Evolutionary conservation across 2,113 vertebrate genomes (phyloP), one percentile per base, ranked within the genome.

Genomic region (Tychaedon coryphoeus): DNA sequence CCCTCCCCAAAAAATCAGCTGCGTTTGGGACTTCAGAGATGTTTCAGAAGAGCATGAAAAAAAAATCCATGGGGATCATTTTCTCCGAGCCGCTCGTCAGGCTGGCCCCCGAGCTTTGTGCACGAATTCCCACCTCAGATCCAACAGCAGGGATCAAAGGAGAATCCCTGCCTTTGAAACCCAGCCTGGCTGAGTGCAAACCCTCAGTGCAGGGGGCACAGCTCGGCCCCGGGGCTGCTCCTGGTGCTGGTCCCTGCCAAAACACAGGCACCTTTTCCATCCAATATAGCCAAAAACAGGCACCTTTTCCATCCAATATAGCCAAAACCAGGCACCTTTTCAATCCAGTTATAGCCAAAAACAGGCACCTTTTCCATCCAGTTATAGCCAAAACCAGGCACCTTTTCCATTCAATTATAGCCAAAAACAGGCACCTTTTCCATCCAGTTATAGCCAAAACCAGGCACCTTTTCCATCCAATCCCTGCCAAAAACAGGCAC

Each of bases 101-200:
- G 47, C 24, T 19, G 22, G 12, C 23, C 74, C 33, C 9, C 15
- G 66, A 61, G 76, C 36, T 78, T 15, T 57, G 54, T 26, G 70
- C 43, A 7, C 33, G 25, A n/a, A 79, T 73, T 78, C 77, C 53
- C 81, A 45, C n/a, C 54, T 72, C 57, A 22, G 73, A 31, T 42
- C 36, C 71, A 34, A 2, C 7, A 38, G 5, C 2, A 2, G 34
- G 19, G 60, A 65, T 78, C 64, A 81, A 12, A 84, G 0, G 3
- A 56, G 79, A 31, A 71, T 34, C 29, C 40, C 62, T 33, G 43
- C 29, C 17, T 53, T n/a, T 3, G 66, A 16, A 58, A 22, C 8
- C 3, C 56, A 6, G 51, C 69, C 60, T 0, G 0, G n/a, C 45
- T 58, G 7, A 0, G 26, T 3, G 34, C 38, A 28, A 42, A 38